A percentile compares a stretch with the other conserved stretches of the same genome.
These are phyloP conservation scores for Macrobrachium nipponense DNA, from an alignment of 1,140 invertebrate species.

Conservation along the genomic window DNA sequence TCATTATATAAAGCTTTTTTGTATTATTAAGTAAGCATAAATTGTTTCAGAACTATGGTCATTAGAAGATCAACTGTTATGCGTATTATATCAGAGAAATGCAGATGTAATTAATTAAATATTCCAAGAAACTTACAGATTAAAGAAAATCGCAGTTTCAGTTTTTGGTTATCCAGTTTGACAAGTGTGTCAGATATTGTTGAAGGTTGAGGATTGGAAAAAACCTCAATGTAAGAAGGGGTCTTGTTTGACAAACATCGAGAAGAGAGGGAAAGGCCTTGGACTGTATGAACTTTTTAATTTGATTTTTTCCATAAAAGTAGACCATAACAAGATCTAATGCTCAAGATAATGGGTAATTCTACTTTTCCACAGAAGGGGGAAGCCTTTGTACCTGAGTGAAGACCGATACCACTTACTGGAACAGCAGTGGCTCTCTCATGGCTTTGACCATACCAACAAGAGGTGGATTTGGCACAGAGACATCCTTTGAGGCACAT, in stretches of 20 bases:
- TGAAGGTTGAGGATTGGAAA: too few species aligned
- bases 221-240: too few species aligned
- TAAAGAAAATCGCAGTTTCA: not conserved
- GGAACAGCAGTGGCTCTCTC: slow-evolving; percentile 95
- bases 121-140: slow-evolving; percentile 8
- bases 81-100: not conserved
- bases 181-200: too few species aligned
- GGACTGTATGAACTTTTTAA: not conserved
- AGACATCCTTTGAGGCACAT: slow-evolving; percentile 77
- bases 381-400: slow-evolving; percentile 93
- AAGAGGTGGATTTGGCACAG: slow-evolving; percentile 92
- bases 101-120: slow-evolving; percentile 7
- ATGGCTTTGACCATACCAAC: slow-evolving; percentile 91
- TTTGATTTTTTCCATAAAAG: too few species aligned
- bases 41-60: too few species aligned
- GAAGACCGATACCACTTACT: slow-evolving; percentile 89
- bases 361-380: slow-evolving; percentile 76
- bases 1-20: too few species aligned
- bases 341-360: not conserved
- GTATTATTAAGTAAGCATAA: too few species aligned
- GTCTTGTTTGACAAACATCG: too few species aligned
- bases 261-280: too few species aligned
- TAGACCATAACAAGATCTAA: not conserved
- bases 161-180: too few species aligned
- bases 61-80: too few species aligned